These are phyloP conservation scores for Agrochola lota DNA, from an alignment of 2,888 invertebrate genomes.

Conservation along the genomic window DNA sequence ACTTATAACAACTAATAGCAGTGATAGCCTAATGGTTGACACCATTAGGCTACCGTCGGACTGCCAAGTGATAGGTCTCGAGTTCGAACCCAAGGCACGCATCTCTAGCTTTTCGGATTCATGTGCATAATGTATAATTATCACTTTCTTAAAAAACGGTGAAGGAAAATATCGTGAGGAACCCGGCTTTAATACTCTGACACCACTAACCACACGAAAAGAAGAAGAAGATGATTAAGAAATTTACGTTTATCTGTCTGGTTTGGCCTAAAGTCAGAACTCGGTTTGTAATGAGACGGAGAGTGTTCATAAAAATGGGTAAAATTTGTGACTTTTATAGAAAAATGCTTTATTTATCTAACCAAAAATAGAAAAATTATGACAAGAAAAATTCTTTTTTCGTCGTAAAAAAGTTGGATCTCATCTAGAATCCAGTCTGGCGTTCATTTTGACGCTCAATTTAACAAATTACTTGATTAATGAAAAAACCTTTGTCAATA, in stretches of 20 bases:
- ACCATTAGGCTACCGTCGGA: too few relatives aligned
- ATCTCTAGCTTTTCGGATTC: too few relatives aligned
- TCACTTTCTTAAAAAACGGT: too few relatives aligned
- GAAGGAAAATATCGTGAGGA: too few relatives aligned
- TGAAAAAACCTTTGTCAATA: constrained; percentile 10
- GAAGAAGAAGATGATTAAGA: background rate
- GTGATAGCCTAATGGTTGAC: too few relatives aligned
- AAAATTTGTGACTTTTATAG: background rate
- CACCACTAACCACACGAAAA: too few relatives aligned
- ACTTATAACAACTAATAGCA: too few relatives aligned
- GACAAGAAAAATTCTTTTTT: background rate
- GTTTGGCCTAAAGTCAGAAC: background rate
- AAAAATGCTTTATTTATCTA: background rate
- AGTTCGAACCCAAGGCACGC: too few relatives aligned
- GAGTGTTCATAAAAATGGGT: background rate
- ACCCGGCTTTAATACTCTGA: too few relatives aligned
- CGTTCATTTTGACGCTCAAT: constrained; percentile 8
- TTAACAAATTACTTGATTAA: constrained; percentile 29
- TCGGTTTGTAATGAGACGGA: background rate
- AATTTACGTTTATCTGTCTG: too few relatives aligned
- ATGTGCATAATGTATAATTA: too few relatives aligned
- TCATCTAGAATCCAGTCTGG: background rate
- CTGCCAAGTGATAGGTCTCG: too few relatives aligned
- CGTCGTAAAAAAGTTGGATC: background rate
- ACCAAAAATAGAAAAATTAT: constrained; percentile 7